These are phyloP conservation scores for Platycercus adscitus DNA, from an alignment of 2,113 vertebrate genomes.

Conservation along the genomic window DNA sequence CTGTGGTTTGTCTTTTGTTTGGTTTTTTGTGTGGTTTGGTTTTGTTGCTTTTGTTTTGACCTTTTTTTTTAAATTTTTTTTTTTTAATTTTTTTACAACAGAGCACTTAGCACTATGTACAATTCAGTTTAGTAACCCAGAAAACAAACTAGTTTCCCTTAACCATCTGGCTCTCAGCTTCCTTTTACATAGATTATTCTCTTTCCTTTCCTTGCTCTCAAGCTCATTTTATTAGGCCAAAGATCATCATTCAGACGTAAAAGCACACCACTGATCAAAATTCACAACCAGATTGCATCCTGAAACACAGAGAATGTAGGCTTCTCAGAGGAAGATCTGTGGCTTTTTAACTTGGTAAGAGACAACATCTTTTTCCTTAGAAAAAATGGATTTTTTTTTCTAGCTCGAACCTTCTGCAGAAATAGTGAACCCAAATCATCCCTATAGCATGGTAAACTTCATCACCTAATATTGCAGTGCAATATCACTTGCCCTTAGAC, in stretches of 20 bases:
- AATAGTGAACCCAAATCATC: not conserved
- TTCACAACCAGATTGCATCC: not conserved
- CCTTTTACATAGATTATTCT: not conserved
- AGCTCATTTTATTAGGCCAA: not conserved
- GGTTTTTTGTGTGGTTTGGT: not conserved
- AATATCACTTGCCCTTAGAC: not conserved
- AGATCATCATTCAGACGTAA: not conserved
- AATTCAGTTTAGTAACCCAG: not conserved
- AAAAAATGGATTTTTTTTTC: not conserved
- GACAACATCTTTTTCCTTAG: not conserved
- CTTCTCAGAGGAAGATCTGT: not conserved
- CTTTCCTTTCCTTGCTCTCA: not conserved
- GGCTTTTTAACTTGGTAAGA: not conserved
- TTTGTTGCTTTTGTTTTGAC: not conserved
- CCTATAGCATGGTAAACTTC: not conserved
- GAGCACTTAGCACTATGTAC: not conserved
- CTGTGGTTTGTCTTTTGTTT: not conserved
- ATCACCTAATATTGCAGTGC: not conserved
- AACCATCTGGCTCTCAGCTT: not conserved
- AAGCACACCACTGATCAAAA: not conserved
- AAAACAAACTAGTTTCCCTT: not conserved
- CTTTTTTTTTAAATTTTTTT: too few relatives aligned
- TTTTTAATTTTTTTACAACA: rapidly evolving
- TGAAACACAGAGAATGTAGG: not conserved
- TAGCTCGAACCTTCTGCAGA: not conserved